Conservation (phyloP, 2,113 vertebrate genomes). For the Ammodytes marinus region DNA sequence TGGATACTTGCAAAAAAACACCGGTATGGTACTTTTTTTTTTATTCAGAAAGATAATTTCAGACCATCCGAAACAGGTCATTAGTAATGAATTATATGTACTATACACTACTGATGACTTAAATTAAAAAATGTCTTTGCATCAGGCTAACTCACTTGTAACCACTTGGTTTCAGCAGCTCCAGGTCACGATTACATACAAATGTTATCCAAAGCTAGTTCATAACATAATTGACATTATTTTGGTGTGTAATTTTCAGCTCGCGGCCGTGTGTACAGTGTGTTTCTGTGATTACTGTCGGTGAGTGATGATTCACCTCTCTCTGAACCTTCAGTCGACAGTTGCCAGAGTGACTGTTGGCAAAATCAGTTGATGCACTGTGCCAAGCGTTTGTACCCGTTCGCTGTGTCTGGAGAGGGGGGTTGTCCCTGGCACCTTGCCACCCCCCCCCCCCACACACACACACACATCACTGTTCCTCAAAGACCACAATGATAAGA, state of each 20-base stretch:
- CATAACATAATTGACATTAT: conserved; percentile 1
- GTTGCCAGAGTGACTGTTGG: conserved; percentile 79
- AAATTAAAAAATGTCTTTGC: neutral
- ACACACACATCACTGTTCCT: conserved; percentile 8
- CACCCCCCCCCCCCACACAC: conserved; percentile 11
- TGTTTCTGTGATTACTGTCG: conserved; percentile 46
- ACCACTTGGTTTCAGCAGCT: neutral
- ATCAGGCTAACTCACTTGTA: neutral
- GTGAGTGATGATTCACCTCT: conserved; percentile 81
- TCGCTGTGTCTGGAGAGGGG: conserved; percentile 64
- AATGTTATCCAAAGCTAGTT: neutral
- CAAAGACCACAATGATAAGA: conserved; percentile 63
- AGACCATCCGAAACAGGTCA: neutral
- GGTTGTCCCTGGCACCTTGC: conserved; percentile 71
- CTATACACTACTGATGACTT: neutral
- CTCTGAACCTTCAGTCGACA: conserved; percentile 75
- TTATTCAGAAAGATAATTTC: neutral
- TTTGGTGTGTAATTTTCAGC: conserved; percentile 12
- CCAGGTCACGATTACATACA: neutral
- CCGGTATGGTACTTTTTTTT: no score
- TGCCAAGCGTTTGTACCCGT: conserved; percentile 82
- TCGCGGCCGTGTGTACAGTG: conserved; percentile 1
- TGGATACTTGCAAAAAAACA: neutral
- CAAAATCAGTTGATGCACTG: conserved; percentile 35
- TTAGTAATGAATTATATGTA: neutral